Evolutionary conservation across 2,797 vertebrate genomes (phyloP), one percentile per base, ranked within the genome.

Genomic region (Mormyrops attenuatus): DNA sequence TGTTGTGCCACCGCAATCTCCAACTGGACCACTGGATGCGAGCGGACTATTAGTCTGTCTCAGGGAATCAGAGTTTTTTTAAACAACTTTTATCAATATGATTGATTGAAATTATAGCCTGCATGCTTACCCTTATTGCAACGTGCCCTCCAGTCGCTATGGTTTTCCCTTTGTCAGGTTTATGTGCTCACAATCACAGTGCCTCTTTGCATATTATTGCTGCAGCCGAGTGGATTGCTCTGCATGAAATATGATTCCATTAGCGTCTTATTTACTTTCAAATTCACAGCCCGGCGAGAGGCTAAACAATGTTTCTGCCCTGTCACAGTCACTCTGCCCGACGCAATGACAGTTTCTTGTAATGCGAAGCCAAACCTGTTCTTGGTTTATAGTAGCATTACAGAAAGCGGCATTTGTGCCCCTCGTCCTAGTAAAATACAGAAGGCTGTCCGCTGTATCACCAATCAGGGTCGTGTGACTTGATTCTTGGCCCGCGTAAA

Each of bases 201-300:
- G 44, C 60, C 84, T 69, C 84, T 87, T 87, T 89, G 89, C 89
- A 89, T 87, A 73, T 60, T 30, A 85, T 85, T 84, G 52, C 88
- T 47, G 55, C 26, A 38, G 47, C 60, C 53, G 2, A 66, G 89
- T 50, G 60, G 84, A 73, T 89, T 89, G 89, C 89, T 17, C 57
- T 44, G 60, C 53, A 89, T 87, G 89, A 87, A 89, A 89, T 89
- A 89, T 89, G 89, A 89, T 85, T 89, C 89, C 60, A 89, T 89
- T 89, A 87, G 89, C 47, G 89, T 87, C 84, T 89, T 89, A 89
- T 87, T 89, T 73, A 89, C 84, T 87, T 89, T 87, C 84, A 87
- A 89, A 87, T 89, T 87, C 89, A 47, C 17, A 34, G 89, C 63
- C 84, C 89, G 49, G 89, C 60, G 20, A 87, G 89, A 30, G 49